Conservation (phyloP, 2,888 invertebrate genomes). For the Mimumesa dahlbomi region DNA sequence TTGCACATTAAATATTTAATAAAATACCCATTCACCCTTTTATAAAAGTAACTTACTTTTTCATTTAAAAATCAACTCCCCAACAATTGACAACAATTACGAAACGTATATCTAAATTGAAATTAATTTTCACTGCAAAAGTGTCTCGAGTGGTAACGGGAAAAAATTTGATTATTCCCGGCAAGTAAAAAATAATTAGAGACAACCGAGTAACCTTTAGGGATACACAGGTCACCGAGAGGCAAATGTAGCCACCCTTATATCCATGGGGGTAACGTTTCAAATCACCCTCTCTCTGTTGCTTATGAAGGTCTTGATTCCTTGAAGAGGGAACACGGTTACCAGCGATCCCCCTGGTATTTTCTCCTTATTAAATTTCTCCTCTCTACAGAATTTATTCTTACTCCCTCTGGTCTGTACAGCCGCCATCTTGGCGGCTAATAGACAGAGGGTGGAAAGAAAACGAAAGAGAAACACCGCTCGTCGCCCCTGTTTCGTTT, state of each 20-base stretch:
- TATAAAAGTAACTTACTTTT: no score
- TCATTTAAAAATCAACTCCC: no score
- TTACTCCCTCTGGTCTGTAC: conserved; percentile 12
- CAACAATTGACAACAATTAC: no score
- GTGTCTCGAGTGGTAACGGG: no score
- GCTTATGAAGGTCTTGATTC: conserved; percentile 7
- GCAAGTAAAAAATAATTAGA: background rate
- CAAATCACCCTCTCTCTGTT: background rate
- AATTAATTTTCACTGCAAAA: no score
- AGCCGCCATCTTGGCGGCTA: background rate
- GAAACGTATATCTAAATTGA: no score
- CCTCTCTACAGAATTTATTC: conserved; percentile 31
- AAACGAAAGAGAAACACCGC: background rate
- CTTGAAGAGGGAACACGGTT: conserved; percentile 2
- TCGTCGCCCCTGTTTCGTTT: background rate
- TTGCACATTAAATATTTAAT: no score
- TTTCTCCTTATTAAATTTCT: conserved; percentile 49
- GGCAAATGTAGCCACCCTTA: background rate
- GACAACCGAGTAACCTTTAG: background rate
- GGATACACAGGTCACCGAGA: background rate
- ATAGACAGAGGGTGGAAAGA: conserved; percentile 1
- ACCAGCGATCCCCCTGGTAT: conserved; percentile 18
- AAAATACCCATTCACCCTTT: no score
- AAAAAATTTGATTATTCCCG: background rate
- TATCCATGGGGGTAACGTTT: background rate